phyloP scores from a whole-genome alignment of 2,113 vertebrate species.

The Pelmatolapia mariae region DNA sequence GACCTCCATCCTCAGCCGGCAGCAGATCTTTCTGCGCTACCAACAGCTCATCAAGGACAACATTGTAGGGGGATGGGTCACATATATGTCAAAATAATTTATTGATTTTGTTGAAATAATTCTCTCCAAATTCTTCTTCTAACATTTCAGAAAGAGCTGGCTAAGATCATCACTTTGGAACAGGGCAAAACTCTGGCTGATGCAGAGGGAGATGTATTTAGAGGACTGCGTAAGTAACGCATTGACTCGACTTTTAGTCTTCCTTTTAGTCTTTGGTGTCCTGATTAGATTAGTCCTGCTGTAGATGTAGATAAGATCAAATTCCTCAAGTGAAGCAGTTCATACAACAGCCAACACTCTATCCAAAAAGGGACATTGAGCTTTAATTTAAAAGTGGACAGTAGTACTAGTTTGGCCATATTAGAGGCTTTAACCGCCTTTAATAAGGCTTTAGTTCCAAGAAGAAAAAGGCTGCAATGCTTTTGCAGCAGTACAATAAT shows the following conservation, averaged over 20 bases:
- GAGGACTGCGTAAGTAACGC: slow-evolving; percentile 91
- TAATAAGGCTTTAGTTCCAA: neutral
- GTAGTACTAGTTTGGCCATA: neutral
- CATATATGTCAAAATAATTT: neutral
- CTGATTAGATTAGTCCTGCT: neutral
- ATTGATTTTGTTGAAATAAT: neutral
- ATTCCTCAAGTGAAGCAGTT: neutral
- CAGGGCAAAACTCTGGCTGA: slow-evolving; percentile 97
- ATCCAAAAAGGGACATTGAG: neutral
- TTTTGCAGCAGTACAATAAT: neutral
- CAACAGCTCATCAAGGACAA: slow-evolving; percentile 99
- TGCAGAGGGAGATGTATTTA: slow-evolving; percentile 95
- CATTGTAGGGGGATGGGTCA: slow-evolving; percentile 73
- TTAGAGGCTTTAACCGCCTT: neutral
- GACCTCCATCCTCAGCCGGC: slow-evolving; percentile 88
- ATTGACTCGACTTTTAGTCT: neutral
- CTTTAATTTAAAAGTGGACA: neutral
- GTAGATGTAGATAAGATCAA: neutral
- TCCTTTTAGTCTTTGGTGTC: neutral
- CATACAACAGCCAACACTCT: neutral
- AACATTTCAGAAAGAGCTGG: slow-evolving; percentile 87
- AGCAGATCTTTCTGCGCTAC: slow-evolving; percentile 94
- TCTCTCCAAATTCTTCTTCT: neutral
- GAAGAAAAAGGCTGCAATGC: neutral
- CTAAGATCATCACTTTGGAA: slow-evolving; percentile 88